Evolutionary conservation across 2,888 invertebrate genomes (phyloP).

Genomic region (Tanaodytes sp.): DNA sequence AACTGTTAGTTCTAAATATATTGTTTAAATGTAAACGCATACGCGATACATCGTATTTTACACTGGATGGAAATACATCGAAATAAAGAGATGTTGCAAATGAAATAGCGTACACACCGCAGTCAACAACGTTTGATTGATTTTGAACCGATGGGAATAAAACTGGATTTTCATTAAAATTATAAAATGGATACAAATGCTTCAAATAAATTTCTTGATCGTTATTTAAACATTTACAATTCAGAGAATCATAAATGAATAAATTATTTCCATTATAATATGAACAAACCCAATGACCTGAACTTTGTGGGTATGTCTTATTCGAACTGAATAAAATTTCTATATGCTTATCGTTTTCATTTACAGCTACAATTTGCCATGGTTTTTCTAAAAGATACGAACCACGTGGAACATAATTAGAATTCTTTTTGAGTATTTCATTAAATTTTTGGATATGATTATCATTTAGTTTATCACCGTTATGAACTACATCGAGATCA

Average conservation of each 20-base stretch:
- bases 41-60: neutral
- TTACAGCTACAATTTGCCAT: slow-evolving; percentile 13
- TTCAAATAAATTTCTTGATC: slow-evolving; percentile 15
- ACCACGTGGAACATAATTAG: slow-evolving; percentile 19
- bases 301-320: neutral
- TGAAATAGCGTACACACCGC: slow-evolving; percentile 21
- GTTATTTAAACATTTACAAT: slow-evolving; percentile 11
- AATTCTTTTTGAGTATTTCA: slow-evolving; percentile 8
- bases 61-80: neutral
- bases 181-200: slow-evolving; percentile 19
- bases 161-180: neutral
- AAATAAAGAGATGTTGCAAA: slow-evolving; percentile 16
- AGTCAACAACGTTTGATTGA: slow-evolving; percentile 19
- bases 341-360: slow-evolving; percentile 20
- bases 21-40: slow-evolving; percentile 18
- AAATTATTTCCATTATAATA: slow-evolving; percentile 18
- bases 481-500: too few species aligned
- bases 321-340: slow-evolving; percentile 17
- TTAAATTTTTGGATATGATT: slow-evolving; percentile 6
- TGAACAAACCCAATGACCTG: slow-evolving; percentile 23
- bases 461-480: too few species aligned
- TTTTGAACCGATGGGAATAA: slow-evolving; percentile 13
- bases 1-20: slow-evolving; percentile 6
- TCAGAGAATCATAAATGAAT: slow-evolving; percentile 29
- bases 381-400: slow-evolving; percentile 1